Conservation (phyloP, 2,113 vertebrate species). For the Neoarius graeffei region DNA sequence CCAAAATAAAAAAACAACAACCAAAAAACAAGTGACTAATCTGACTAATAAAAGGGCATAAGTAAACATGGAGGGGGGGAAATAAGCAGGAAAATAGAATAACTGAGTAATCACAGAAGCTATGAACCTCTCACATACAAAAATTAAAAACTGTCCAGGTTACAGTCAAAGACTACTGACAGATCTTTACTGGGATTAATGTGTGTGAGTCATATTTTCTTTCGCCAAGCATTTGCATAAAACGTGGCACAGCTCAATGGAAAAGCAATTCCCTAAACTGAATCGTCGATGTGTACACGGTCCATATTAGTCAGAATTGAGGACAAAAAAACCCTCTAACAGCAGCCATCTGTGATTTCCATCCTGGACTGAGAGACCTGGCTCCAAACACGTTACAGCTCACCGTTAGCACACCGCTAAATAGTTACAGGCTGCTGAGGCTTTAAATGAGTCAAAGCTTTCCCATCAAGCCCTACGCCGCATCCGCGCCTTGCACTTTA, state of each 20-base stretch:
- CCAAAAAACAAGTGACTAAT: background rate
- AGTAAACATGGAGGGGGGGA: background rate
- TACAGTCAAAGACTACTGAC: background rate
- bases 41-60: background rate
- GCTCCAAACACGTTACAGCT: background rate
- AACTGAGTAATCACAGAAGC: background rate
- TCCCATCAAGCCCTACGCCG: conserved; percentile 15
- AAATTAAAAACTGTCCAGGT: background rate
- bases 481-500: conserved; percentile 31
- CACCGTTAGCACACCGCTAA: conserved; percentile 28
- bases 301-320: background rate
- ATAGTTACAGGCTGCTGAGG: background rate
- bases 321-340: background rate
- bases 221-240: background rate
- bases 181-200: background rate
- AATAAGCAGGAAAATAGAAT: background rate
- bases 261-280: conserved; percentile 4
- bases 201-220: conserved; percentile 15
- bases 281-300: background rate
- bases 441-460: conserved; percentile 25
- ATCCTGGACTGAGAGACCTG: background rate
- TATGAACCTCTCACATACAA: background rate
- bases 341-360: conserved; percentile 22
- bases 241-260: conserved; percentile 6
- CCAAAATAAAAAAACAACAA: background rate